phyloP scores from a whole-genome alignment of 1,140 invertebrate species.

The Anadara kagoshimensis region DNA sequence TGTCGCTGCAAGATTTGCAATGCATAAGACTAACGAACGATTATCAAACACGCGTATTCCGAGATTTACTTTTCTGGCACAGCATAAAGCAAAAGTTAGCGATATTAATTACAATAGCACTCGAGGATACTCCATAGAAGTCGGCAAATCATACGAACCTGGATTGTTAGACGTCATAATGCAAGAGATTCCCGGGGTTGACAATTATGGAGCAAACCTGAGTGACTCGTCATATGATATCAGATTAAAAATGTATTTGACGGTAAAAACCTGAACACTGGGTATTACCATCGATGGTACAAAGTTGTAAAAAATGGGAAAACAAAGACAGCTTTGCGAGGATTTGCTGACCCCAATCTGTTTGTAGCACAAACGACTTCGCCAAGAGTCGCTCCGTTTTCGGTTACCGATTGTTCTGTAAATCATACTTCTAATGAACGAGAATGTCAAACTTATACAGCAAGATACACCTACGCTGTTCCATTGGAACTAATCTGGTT shows the following conservation, averaged over 20 bases:
- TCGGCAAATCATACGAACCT: too few relatives aligned
- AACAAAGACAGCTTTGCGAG: constrained; percentile 39
- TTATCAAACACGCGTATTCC: too few relatives aligned
- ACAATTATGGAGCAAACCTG: constrained; percentile 59
- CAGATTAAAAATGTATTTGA: neutral
- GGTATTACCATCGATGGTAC: constrained; percentile 52
- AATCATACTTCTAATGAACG: neutral
- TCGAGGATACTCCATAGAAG: too few relatives aligned
- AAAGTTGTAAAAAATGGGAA: constrained; percentile 37
- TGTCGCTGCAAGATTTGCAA: too few relatives aligned
- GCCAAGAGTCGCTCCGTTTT: constrained; percentile 27
- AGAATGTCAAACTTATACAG: constrained; percentile 5
- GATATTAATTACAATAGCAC: too few relatives aligned
- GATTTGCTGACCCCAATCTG: constrained; percentile 51
- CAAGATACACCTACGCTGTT: constrained; percentile 49
- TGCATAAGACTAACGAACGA: too few relatives aligned
- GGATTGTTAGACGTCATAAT: constrained; percentile 56
- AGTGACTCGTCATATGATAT: constrained; percentile 48
- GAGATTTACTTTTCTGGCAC: too few relatives aligned
- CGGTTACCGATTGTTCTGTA: constrained; percentile 15
- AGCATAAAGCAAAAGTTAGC: too few relatives aligned
- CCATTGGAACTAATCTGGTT: constrained; percentile 57
- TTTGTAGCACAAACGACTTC: constrained; percentile 45
- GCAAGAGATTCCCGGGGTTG: constrained; percentile 62
- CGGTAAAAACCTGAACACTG: neutral